Evolutionary conservation across 2,797 vertebrate genomes (phyloP).

Genomic region (Eleutherodactylus coqui): DNA sequence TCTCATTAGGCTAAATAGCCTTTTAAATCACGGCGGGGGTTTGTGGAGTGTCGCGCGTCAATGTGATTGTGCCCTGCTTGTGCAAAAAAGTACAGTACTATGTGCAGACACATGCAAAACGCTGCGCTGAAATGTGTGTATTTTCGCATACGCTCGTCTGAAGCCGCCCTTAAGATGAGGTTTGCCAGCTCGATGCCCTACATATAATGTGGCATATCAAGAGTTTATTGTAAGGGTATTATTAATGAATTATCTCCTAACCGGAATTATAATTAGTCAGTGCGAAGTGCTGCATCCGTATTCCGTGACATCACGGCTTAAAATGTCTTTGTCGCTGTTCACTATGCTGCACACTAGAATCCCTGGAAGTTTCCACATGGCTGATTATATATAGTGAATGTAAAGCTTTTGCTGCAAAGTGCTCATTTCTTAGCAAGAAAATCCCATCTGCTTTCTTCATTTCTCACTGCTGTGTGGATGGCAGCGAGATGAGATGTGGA

Average conservation of each 20-base stretch:
- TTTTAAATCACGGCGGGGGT: too few species aligned
- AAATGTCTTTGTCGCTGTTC: neutral
- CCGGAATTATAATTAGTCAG: neutral
- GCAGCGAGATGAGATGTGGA: constrained; percentile 30
- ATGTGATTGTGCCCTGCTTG: too few species aligned
- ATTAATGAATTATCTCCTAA: neutral
- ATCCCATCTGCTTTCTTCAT: neutral
- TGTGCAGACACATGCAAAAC: too few species aligned
- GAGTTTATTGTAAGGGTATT: neutral
- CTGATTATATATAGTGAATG: neutral
- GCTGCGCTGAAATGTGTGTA: too few species aligned
- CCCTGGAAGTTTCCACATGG: too few species aligned
- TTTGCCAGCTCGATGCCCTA: too few species aligned
- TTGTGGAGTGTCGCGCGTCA: too few species aligned
- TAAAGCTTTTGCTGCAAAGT: neutral
- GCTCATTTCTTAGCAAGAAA: neutral
- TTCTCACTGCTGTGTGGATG: constrained; percentile 1
- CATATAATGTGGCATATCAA: too few species aligned
- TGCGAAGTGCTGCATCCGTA: neutral
- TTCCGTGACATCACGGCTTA: neutral
- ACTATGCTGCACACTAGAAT: neutral
- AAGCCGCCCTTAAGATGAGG: too few species aligned
- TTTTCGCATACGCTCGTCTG: too few species aligned
- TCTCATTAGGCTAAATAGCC: too few species aligned
- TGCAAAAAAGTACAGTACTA: too few species aligned